These are phyloP conservation scores for Adelosebastes latens DNA, from an alignment of 2,797 vertebrate genomes.

Conservation along the genomic window DNA sequence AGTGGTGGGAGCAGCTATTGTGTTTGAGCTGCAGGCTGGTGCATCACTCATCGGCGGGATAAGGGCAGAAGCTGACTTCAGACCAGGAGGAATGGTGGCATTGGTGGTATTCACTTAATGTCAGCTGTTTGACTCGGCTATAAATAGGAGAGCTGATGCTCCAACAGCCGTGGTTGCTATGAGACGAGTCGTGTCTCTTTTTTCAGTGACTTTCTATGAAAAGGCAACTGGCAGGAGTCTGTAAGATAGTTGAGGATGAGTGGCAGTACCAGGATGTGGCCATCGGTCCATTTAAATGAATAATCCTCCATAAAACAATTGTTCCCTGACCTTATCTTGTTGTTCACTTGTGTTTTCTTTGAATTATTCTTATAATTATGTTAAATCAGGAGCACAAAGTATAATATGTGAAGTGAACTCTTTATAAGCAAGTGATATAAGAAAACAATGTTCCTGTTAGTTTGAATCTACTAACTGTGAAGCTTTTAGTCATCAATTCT, in stretches of 20 bases:
- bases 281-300: not conserved
- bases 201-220: conserved; percentile 31
- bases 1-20: conserved; percentile 45
- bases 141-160: conserved; percentile 77
- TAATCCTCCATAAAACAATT: not conserved
- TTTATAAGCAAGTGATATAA: not conserved
- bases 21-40: conserved; percentile 62
- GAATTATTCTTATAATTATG: not conserved
- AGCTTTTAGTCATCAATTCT: not conserved
- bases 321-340: not conserved
- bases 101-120: conserved; percentile 82
- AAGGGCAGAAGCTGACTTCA: conserved; percentile 74
- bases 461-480: not conserved
- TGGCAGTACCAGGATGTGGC: not conserved
- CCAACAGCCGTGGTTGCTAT: conserved; percentile 57
- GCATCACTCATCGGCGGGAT: conserved; percentile 74
- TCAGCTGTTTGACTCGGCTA: conserved; percentile 82
- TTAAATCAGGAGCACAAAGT: not conserved
- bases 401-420: not conserved
- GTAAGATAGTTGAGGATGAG: not conserved
- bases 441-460: not conserved
- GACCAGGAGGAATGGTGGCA: conserved; percentile 68
- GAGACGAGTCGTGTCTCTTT: conserved; percentile 33
- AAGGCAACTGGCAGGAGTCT: not conserved
- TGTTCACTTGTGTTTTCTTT: not conserved